Base-by-base conservation (phyloP, 2,797 vertebrate genomes). In the Chelmon rostratus region DNA sequence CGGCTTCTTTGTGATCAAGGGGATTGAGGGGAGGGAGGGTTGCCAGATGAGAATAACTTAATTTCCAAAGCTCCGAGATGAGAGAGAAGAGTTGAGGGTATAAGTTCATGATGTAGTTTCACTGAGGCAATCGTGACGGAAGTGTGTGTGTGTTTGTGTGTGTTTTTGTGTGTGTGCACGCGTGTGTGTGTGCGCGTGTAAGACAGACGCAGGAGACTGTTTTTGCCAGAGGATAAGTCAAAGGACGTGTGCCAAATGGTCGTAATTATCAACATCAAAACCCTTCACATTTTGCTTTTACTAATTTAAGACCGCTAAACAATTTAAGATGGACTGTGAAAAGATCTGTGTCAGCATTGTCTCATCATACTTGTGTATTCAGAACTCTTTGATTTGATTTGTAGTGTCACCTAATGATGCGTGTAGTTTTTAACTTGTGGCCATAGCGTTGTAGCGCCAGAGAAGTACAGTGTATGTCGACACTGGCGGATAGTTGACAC, bases 41-140 rank as follows among this genome's bases (percentile, higher is more conserved):
- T 94, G 95, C 94, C 96, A 95, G 95, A 91, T 96, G 96, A 96
- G 96, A 97, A 97, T 96, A 97, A 97, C 97, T 97, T 97, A 96
- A 98, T 98, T 97, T 97, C 96, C 95, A 95, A 95, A 95, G 95
- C 95, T 94, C 91, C 94, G 68, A 94, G 96, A 96, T 96, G 96
- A 97, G 95, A 96, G 96, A 95, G 74, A 81, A 77, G 82, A 87
- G 86, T 88, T 83, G 82, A 89, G 86, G 89, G 85, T 92, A 89
- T 38, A 90, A 93, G 92, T 94, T 94, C 91, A 94, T 69, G 82
- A 71, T 90, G 82, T 84, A 88, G 89, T 88, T 80, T 81, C 83
- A 79, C 73, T 89, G 75, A 73, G 59, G 85, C 84, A 78, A 21
- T 13, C 37, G 78, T 50, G 63, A 79, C 79, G 71, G 16, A 21